A percentile compares a stretch with the other conserved stretches of the same genome.
phyloP scores from a whole-genome alignment of 2,888 invertebrate genomes.

The Xestobium rufovillosum region DNA sequence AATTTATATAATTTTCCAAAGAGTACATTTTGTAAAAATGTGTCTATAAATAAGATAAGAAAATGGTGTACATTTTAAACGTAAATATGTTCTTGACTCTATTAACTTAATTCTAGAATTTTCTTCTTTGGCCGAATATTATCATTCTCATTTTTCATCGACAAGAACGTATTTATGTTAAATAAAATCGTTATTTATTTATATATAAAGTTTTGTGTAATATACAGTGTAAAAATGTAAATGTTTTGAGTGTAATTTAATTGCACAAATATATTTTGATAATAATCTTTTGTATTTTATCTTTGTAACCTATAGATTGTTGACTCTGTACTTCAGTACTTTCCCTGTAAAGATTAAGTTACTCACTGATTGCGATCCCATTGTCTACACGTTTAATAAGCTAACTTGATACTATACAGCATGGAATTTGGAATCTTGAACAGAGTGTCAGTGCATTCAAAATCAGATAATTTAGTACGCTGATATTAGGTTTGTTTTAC shows the following conservation, averaged over 20 bases:
- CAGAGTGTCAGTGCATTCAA: too few relatives aligned
- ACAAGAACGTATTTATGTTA: slow-evolving; percentile 1
- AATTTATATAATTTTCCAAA: slow-evolving; percentile 42
- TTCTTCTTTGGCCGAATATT: neutral
- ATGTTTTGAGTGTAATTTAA: slow-evolving; percentile 2
- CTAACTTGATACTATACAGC: too few relatives aligned
- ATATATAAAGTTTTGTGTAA: neutral
- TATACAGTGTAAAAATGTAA: neutral
- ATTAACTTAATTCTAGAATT: slow-evolving; percentile 22
- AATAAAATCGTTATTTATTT: neutral
- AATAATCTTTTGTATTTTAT: neutral
- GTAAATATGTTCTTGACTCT: slow-evolving; percentile 41
- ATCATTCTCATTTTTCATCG: neutral
- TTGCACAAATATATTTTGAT: slow-evolving; percentile 2
- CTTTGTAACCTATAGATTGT: neutral
- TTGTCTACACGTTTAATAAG: too few relatives aligned
- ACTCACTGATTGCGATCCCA: too few relatives aligned
- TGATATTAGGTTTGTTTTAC: too few relatives aligned
- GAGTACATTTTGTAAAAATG: slow-evolving; percentile 37
- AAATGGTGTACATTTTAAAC: slow-evolving; percentile 42
- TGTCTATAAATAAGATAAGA: too few relatives aligned
- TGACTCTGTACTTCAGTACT: slow-evolving; percentile 1
- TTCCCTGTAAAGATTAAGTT: neutral
- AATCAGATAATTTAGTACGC: too few relatives aligned
- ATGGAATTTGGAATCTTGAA: too few relatives aligned